Percentiles rank a stretch among this genome's conserved stretches.
These are phyloP conservation scores for Oreortyx pictus DNA, from an alignment of 2,797 vertebrate genomes.

Conservation along the genomic window DNA sequence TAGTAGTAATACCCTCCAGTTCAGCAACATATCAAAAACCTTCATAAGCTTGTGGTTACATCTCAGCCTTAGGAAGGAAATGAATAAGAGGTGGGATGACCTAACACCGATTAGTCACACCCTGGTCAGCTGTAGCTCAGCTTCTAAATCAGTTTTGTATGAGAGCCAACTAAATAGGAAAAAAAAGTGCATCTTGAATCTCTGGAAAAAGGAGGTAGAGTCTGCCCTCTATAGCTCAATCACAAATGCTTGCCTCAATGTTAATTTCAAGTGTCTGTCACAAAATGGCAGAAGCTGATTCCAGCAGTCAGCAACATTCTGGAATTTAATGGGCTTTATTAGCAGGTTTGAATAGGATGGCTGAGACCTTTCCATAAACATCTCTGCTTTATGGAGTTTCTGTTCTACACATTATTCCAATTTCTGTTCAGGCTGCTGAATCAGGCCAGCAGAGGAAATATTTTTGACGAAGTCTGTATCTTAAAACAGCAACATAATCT, in stretches of 20 bases:
- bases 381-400: not conserved
- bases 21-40: not conserved
- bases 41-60: not conserved
- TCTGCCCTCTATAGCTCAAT: slow-evolving; percentile 49
- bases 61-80: slow-evolving; percentile 5
- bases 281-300: not conserved
- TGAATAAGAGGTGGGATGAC: not conserved
- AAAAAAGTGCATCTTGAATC: not conserved
- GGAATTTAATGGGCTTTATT: not conserved
- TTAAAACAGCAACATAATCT: not conserved
- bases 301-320: rapidly evolving
- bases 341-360: not conserved
- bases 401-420: not conserved
- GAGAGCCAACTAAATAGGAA: not conserved
- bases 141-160: slow-evolving; percentile 42
- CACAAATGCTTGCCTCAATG: not conserved
- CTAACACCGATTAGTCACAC: not conserved
- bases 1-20: not conserved
- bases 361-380: not conserved
- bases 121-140: slow-evolving; percentile 3
- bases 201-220: slow-evolving; percentile 12
- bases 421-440: not conserved
- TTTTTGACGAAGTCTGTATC: not conserved
- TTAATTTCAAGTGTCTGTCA: not conserved
- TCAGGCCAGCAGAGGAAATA: not conserved